Conservation (phyloP, 2,888 invertebrate species). For the Amaurobius ferox region DNA sequence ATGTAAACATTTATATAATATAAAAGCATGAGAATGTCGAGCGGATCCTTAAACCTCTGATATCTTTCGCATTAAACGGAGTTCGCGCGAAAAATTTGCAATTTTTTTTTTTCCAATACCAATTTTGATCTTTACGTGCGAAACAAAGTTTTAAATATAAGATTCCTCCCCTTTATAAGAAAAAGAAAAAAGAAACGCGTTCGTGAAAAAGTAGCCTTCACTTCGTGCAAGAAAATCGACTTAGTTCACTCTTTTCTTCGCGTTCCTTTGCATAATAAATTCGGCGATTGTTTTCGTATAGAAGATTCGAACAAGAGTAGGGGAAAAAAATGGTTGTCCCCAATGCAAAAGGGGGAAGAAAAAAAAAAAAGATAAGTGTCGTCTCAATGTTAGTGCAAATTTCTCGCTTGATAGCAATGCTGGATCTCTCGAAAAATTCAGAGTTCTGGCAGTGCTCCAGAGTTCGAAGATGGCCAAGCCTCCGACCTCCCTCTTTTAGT, state of each 20-base stretch:
- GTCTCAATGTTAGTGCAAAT: background rate
- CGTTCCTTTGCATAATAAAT: constrained; percentile 14
- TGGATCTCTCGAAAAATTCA: constrained; percentile 1
- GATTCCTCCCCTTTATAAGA: too few relatives aligned
- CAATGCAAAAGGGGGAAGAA: background rate
- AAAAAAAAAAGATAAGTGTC: background rate
- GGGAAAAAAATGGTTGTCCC: background rate
- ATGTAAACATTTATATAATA: too few relatives aligned
- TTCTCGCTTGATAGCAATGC: constrained; percentile 6
- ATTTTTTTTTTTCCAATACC: too few relatives aligned
- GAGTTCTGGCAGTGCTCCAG: background rate
- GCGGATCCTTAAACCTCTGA: too few relatives aligned
- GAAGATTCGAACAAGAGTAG: background rate
- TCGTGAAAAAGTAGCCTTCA: too few relatives aligned
- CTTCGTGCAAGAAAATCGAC: too few relatives aligned
- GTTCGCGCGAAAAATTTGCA: too few relatives aligned
- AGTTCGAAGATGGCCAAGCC: background rate
- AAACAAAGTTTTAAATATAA: too few relatives aligned
- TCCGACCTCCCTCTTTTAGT: background rate
- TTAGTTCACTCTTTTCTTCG: background rate
- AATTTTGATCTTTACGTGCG: too few relatives aligned
- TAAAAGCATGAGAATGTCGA: too few relatives aligned
- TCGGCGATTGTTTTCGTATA: background rate
- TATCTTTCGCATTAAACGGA: too few relatives aligned
- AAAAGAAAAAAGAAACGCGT: too few relatives aligned